Conservation (phyloP, 2,113 vertebrate genomes). For the Sakesphorus luctuosus region DNA sequence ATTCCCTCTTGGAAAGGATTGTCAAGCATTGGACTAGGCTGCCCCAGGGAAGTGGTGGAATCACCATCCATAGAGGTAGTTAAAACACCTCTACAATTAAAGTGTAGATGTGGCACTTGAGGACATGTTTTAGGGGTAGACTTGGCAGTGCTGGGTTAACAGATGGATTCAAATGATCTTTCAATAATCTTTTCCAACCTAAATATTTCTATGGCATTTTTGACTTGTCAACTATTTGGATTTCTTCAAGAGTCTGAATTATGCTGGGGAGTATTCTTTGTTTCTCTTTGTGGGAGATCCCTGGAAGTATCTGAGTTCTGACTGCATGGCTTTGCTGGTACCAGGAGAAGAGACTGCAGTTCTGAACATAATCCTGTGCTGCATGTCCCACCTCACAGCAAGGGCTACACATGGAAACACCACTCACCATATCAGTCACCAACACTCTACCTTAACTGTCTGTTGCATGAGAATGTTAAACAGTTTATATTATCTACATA, state of each 20-base stretch:
- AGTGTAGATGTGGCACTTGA: not conserved
- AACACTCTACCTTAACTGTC: not conserved
- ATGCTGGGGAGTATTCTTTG: not conserved
- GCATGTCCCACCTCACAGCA: not conserved
- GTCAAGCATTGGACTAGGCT: not conserved
- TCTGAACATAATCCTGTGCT: not conserved
- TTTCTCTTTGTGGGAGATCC: not conserved
- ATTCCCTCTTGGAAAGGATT: not conserved
- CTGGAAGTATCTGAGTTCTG: not conserved
- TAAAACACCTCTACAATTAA: too few relatives aligned
- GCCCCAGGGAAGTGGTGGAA: not conserved
- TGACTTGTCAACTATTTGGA: not conserved
- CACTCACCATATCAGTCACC: not conserved
- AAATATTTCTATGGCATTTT: not conserved
- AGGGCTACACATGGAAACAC: not conserved
- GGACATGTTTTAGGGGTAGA: not conserved
- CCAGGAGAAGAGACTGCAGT: accelerated
- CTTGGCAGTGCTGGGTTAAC: not conserved
- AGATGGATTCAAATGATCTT: not conserved
- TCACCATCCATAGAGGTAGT: not conserved
- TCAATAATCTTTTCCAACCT: not conserved
- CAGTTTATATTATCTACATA: not conserved
- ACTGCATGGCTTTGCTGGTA: not conserved
- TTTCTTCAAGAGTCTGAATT: not conserved
- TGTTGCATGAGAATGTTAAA: not conserved